Conservation (phyloP, 2,888 invertebrate genomes). For the Troides oblongomaculatus region DNA sequence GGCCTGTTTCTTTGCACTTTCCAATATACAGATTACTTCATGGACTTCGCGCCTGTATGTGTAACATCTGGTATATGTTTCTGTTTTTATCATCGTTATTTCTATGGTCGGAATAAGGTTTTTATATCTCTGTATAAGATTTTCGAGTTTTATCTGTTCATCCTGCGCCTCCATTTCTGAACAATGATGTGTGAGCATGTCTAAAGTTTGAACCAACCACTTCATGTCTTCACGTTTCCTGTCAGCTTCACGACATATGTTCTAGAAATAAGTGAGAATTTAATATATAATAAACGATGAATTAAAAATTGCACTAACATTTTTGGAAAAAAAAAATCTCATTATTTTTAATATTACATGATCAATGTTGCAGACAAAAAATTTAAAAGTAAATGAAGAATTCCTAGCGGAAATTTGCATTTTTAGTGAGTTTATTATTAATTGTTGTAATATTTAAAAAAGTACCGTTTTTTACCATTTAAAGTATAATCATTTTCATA, state of each 20-base stretch:
- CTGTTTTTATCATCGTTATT: constrained; percentile 95
- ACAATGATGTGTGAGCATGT: constrained; percentile 90
- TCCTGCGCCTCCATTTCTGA: constrained; percentile 88
- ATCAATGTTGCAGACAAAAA: too few species aligned
- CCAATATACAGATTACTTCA: constrained; percentile 89
- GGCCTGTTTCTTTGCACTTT: constrained; percentile 87
- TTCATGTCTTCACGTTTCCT: constrained; percentile 95
- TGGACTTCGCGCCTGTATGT: constrained; percentile 94
- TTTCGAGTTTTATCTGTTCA: constrained; percentile 91
- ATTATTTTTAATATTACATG: too few species aligned
- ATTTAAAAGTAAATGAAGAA: too few species aligned
- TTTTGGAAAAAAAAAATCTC: too few species aligned
- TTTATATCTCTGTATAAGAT: constrained; percentile 92
- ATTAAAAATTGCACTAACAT: too few species aligned
- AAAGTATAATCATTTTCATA: too few species aligned
- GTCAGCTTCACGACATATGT: constrained; percentile 94
- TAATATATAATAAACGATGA: too few species aligned
- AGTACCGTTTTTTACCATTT: too few species aligned
- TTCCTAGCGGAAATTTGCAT: too few species aligned
- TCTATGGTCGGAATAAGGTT: constrained; percentile 95
- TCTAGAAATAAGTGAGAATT: constrained; percentile 74
- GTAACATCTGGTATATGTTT: constrained; percentile 94
- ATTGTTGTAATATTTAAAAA: too few species aligned
- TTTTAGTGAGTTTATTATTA: too few species aligned
- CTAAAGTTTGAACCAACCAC: constrained; percentile 95